Base-by-base conservation (phyloP, 2,113 vertebrate genomes). In the Terrapene triunguis region DNA sequence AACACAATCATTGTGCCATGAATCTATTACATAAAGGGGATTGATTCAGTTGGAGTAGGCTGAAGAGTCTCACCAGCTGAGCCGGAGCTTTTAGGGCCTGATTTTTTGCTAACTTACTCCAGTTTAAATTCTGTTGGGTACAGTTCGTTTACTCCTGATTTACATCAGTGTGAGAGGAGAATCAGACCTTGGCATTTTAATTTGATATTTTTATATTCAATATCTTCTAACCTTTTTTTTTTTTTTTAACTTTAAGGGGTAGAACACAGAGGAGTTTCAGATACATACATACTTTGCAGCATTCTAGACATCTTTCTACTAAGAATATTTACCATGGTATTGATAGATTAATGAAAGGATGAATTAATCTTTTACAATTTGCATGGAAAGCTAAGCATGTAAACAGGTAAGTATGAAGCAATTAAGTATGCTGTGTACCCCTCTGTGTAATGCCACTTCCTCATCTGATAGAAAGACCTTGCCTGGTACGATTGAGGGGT, bases 361-460 rank as follows among this genome's bases (percentile, higher is more conserved):
- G 62, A 21, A 89, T 94, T 97, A 89, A 3, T 92, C 24, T 93
- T 53, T 82, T 82, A 35, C 72, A 74, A 65, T 81, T 94, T 96
- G 50, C 57, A 42, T 65, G 80, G 80, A 11, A 90, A 72, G 27
- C 29, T 88, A 87, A 92, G 53, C 53, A 12, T 50, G 24, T 83
- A 80, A 94, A 79, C 80, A 95, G 89, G 54, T 92, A 92, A 89
- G 48, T 69, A 79, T 55, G 86, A 50, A 82, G 83, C 84, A 51
- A 3, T 82, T 50, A 90, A 92, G 59, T 47, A n/a, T 89, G 62
- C 54, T 89, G 32, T 84, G 42, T 89, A 89, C 86, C 57, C 74
- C 38, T 84, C 72, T 84, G 0, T 54, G 32, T 94, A 92, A 86
- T 88, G 82, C 72, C 38, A 44, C 62, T 89, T 90, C 55, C 50